Evolutionary conservation across 2,888 invertebrate species (phyloP).

Genomic region (Drosophila siamana): DNA sequence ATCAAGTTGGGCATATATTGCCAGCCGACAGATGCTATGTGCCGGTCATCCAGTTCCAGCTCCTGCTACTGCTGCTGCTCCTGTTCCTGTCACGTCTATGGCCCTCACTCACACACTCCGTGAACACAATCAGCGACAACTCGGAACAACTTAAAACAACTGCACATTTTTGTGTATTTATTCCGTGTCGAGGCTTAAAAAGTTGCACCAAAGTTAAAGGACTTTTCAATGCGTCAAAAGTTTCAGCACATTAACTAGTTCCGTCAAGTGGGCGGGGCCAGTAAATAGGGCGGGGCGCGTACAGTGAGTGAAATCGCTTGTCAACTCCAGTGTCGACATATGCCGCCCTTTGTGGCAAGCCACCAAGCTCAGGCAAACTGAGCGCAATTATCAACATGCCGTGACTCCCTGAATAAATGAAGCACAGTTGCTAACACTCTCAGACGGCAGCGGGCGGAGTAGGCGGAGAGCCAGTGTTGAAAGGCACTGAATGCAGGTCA

Average conservation of each 20-base stretch:
- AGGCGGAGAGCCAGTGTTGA: no score
- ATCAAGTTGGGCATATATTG: not conserved
- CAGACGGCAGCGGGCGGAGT: no score
- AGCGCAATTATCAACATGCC: slow-evolving; percentile 26
- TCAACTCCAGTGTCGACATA: slow-evolving; percentile 25
- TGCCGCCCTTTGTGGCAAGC: slow-evolving; percentile 4
- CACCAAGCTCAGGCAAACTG: slow-evolving; percentile 4
- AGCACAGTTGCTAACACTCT: not conserved
- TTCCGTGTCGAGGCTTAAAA: slow-evolving; percentile 31
- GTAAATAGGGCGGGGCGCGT: not conserved
- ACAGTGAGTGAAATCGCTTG: slow-evolving; percentile 14
- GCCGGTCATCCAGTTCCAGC: not conserved
- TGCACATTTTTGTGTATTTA: slow-evolving; percentile 38
- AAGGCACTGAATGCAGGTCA: slow-evolving; percentile 42
- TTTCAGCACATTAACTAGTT: slow-evolving; percentile 44
- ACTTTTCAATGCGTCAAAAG: slow-evolving; percentile 50
- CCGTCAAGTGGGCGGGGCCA: slow-evolving; percentile 13
- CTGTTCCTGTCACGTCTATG: no score
- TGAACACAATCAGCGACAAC: not conserved
- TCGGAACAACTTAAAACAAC: no score
- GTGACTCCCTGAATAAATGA: slow-evolving; percentile 25
- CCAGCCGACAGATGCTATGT: slow-evolving; percentile 5
- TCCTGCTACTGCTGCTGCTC: slow-evolving; percentile 9
- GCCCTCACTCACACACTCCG: no score
- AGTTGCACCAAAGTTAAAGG: slow-evolving; percentile 35